Base-by-base conservation (phyloP, 1,140 invertebrate species). In the Hylyphantes graminicola region DNA sequence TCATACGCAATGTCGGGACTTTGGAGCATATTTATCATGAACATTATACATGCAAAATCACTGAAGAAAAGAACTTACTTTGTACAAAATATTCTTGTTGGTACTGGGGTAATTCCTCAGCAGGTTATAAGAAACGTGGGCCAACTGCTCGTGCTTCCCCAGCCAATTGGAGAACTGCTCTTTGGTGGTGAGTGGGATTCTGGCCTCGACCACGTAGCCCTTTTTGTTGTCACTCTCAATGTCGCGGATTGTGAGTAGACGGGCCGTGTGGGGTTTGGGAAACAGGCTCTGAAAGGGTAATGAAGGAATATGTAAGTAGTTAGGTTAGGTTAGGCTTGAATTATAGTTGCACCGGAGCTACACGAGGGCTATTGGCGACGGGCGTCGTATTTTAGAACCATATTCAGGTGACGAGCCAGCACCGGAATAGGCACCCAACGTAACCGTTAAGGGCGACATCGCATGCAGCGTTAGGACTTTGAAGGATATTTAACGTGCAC, bases 161-260 rank as follows among this genome's bases (percentile, higher is more conserved):
- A 85, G 50, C 82, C 82, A 85, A 35, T 76, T 48, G 50, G 51
- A 17, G 70, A 85, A 85, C 9, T 85, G 68, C n/a, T 85, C 82
- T 61, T 85, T 77, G 55, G 8, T 85, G 17, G 48, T 65, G 13
- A 85, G 65, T 8, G 82, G 73, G n/a, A 85, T 85, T 53, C 74
- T 65, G 54, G 82, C 82, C 70, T 85, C 82, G 35, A 85, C 82
- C 8, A 77, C 82, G 70, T 77, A 85, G 17, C 82, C 82, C 61
- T 85, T 85, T 9, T 55, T 54, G 12, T 85, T 85, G 13, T 85
- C 82, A 76, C 35, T 21, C 12, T 85, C 82, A 76, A 77, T 85
- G 19, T 85, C 82, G 9, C 74, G 35, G 21, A 85, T 77, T 3
- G 74, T 85, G 11, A 85, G 19, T 13, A 85, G 61, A 6, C 74